phyloP scores from a whole-genome alignment of 1,140 invertebrate genomes.

The Linepithema humile region DNA sequence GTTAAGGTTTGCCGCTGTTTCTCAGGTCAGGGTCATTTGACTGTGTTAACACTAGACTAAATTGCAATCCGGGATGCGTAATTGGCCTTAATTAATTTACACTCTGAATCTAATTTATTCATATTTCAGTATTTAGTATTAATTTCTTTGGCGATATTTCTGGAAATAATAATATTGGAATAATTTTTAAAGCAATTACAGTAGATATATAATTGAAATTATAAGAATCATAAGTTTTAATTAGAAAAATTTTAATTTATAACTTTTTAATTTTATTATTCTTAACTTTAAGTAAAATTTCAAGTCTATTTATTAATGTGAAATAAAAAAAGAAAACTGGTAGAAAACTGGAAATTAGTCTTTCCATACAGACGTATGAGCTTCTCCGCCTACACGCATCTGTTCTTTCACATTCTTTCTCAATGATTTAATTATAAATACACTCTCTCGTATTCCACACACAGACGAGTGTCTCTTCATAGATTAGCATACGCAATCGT shows the following conservation, averaged over 20 bases:
- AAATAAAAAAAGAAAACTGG: too few species aligned
- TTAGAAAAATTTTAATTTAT: too few species aligned
- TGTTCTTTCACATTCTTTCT: too few species aligned
- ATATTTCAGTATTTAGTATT: neutral
- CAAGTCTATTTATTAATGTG: too few species aligned
- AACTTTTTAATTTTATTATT: too few species aligned
- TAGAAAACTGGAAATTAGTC: too few species aligned
- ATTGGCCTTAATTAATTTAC: neutral
- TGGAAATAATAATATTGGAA: neutral
- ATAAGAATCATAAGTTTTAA: too few species aligned
- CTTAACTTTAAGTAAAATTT: too few species aligned
- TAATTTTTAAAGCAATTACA: conserved; percentile 1
- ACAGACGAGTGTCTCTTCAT: neutral
- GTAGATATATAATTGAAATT: neutral
- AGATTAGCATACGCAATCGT: neutral
- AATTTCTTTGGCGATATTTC: neutral
- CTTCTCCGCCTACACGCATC: too few species aligned
- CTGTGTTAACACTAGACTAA: neutral
- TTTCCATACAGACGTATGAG: too few species aligned
- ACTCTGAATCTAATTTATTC: neutral
- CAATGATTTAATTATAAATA: neutral
- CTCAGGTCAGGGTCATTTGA: neutral
- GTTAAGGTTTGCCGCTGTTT: neutral
- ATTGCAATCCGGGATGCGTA: neutral
- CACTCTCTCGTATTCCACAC: too few species aligned